Evolutionary conservation across 2,113 vertebrate species (phyloP), one percentile per base, ranked within the genome.

Genomic region (Hucho hucho): DNA sequence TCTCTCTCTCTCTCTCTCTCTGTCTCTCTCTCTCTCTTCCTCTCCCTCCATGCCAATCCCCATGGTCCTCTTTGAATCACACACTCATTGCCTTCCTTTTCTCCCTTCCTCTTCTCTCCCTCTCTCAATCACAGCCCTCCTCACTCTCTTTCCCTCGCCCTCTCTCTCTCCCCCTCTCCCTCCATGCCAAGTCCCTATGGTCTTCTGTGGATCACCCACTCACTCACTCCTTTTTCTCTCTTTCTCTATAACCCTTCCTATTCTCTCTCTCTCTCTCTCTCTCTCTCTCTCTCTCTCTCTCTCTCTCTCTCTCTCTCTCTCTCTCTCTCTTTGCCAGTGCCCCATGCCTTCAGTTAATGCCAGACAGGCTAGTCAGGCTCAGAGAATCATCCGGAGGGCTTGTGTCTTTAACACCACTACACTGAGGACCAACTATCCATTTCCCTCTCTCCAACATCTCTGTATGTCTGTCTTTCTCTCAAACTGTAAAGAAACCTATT

Each of bases 151-250:
- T 4, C 37, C 25, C 82, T 85, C 69, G 64, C 69, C 64, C 58
- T 66, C 74, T 43, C 85, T 85, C 82, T 84, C 70, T n/a, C 70
- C 68, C 64, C 59, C 64, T 18, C 13, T 58, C 64, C 32, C 24
- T 37, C 25, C 28, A 37, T 37, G 7, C 7, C 37, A 37, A 37
- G 37, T 9, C 37, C 37, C 7, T 0, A 37, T 37, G 37, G 37
- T 9, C 37, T 32, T 32, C 29, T 32, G 1, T 32, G 6, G 29
- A 32, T 32, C 5, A 32, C 29, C 20, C 24, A 53, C n/a, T 24
- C 14, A 53, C 3, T n/a, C 22, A 0, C 58, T 14, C 16, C n/a
- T n/a, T 2, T n/a, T 16, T 29, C 16, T 13, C 49, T 37, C 6
- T 37, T 37, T 6, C 32, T 37, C 32, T 37, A 37, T 37, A 9